phyloP scores from a whole-genome alignment of 2,888 invertebrate genomes.

The Acanthococcus lagerstroemiae region DNA sequence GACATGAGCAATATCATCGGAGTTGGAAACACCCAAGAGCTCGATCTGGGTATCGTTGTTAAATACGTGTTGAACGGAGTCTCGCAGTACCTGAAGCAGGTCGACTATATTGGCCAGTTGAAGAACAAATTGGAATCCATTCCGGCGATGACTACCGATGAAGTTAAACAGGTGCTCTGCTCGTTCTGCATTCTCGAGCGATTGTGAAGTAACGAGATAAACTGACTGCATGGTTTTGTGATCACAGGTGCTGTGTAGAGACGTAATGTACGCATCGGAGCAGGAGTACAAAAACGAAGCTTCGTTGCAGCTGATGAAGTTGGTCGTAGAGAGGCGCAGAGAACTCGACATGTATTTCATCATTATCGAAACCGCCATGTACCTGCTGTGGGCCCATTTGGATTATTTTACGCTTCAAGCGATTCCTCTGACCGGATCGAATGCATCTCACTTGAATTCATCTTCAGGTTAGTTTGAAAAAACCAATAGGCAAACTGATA shows the following conservation, averaged over 20 bases:
- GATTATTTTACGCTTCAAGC: constrained; percentile 42
- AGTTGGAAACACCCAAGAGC: constrained; percentile 19
- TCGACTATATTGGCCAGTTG: constrained; percentile 45
- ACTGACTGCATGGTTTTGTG: too few species aligned
- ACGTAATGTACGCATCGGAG: neutral
- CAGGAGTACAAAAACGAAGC: constrained; percentile 24
- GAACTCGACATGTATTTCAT: constrained; percentile 27
- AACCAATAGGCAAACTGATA: too few species aligned
- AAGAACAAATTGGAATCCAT: constrained; percentile 45
- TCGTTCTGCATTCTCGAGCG: neutral
- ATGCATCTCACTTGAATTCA: neutral
- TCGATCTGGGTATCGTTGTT: constrained; percentile 45
- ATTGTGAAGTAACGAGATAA: neutral
- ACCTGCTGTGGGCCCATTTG: constrained; percentile 66
- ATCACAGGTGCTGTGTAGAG: constrained; percentile 8
- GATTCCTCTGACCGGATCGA: constrained; percentile 34
- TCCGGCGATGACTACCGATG: constrained; percentile 40
- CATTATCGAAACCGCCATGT: constrained; percentile 60
- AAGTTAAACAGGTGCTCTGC: constrained; percentile 12
- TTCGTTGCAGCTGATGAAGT: constrained; percentile 9
- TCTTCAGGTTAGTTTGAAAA: too few species aligned
- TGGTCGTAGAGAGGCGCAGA: constrained; percentile 12
- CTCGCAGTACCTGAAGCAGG: constrained; percentile 47
- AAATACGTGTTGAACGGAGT: constrained; percentile 50
- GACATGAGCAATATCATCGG: constrained; percentile 16